Base-by-base conservation (phyloP, 2,888 invertebrate genomes). In the Nomada lathburiana region DNA sequence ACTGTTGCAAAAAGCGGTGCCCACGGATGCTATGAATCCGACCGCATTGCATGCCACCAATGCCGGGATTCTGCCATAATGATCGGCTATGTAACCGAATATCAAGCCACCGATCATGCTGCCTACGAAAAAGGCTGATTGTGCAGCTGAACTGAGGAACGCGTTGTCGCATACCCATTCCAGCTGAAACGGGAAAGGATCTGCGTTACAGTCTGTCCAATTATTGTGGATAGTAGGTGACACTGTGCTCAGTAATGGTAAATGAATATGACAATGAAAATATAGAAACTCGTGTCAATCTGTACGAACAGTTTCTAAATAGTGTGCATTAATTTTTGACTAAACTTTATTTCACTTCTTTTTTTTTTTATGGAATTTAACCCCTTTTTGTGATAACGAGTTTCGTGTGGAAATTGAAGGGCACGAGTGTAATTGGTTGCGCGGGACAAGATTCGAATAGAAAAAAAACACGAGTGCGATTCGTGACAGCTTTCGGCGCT, bases 91-190 rank as follows among this genome's bases (percentile, higher is more conserved):
- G 96, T 97, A 98, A 1, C 98, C 98, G 90, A 98, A 98, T 0
- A 98, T 94, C 36, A 98, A 94, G 0, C 98, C 98, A 2, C 98
- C 98, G 1, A 97, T 95, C 77, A 98, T 98, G 73, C 98, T 98
- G 9, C 98, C 98, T 84, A 97, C 95, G 95, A 98, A 98, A 94
- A 98, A 98, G 82, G 98, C 96, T 0, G 98, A 97, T 91, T 98
- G 97, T 0, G 98, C 97, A 11, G 97, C 96, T 0, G 97, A 97
- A 1, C 97, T 96, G 57, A 97, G 94, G 81, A 96, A 97, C 77
- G 97, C 96, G 79, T 97, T 95, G 13, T 97, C 97, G 91, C 98
- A 98, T 67, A 98, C 98, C 98, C 98, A 98, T 91, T 97, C 96
- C 92, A 97, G 94, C 97, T 97, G 94, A 7, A 80, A 79, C n/a